Base-by-base conservation (phyloP, 2,797 vertebrate genomes). In the Xenopus petersii region DNA sequence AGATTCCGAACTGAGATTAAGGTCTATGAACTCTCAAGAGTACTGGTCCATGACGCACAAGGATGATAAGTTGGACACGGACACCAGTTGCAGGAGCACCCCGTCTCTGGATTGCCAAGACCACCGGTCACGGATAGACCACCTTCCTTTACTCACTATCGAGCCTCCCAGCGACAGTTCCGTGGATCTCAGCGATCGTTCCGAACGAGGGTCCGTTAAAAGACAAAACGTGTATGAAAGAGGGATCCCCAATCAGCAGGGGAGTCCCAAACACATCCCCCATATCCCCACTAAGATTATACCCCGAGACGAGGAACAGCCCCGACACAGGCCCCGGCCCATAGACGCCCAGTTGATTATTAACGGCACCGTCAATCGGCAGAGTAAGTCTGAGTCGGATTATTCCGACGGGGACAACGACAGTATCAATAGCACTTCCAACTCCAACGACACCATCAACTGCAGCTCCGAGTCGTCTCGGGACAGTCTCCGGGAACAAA, bases 361-460 rank as follows among this genome's bases (percentile, higher is more conserved):
- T 86, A 98, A 98, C 0, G 97, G 97, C 80, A 95, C 94, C 0
- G 89, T 93, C 6, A 98, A 96, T 84, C 88, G 95, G 71, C 97
- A 98, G 82, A 98, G 97, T 91, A 98, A 95, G 81, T 98, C 97
- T 0, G 97, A 99, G 87, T 99, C 97, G 0, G 96, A 99, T 84
- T 98, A 97, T 82, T 98, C 97, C 0, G 97, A 98, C 0, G 96
- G 95, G 0, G 97, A 98, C 87, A 99, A 99, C 0, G 97, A 99
- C 89, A 99, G 97, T 84, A 92, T 98, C 84, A 98, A 98, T 82
- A 98, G 96, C 92, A 98, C 96, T 12, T 98, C 97, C 76, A 98
- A 99, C 89, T 98, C 96, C 36, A 99, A 98, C 0, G 97, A 99
- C 79, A 98, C 97, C 62, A 96, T 98, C 88, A 97, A 98, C 84